Conservation (phyloP, 2,797 vertebrate genomes). For the Decapterus maruadsi region DNA sequence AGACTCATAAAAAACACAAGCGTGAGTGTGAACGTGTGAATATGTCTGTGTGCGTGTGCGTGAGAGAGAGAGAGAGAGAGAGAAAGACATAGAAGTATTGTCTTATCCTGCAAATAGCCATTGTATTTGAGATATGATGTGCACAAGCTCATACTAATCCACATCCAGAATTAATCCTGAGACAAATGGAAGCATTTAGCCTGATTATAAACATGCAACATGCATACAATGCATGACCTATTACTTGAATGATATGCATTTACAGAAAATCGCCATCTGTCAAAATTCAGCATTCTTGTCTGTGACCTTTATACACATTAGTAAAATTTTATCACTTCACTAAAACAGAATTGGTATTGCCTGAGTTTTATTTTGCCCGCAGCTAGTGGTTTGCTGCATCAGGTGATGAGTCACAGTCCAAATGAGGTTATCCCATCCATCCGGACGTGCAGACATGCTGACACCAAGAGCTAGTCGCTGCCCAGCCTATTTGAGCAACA, state of each 20-base stretch:
- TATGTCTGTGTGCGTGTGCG: neutral
- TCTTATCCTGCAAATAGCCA: conserved; percentile 13
- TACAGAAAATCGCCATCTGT: conserved; percentile 21
- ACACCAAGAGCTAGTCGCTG: conserved; percentile 68
- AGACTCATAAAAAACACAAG: conserved; percentile 59
- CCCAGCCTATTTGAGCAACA: conserved; percentile 70
- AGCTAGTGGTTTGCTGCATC: conserved; percentile 60
- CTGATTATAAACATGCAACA: conserved; percentile 22
- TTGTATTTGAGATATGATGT: conserved; percentile 20
- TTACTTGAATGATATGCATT: conserved; percentile 13
- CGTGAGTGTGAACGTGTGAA: conserved; percentile 14
- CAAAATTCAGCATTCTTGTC: conserved; percentile 28
- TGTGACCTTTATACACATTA: conserved; percentile 46
- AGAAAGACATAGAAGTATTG: conserved; percentile 3
- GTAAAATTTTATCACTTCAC: conserved; percentile 51
- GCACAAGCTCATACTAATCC: conserved; percentile 17
- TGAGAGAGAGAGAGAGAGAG: conserved; percentile 18
- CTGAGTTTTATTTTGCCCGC: conserved; percentile 44
- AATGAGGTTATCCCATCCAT: conserved; percentile 75
- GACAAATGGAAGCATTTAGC: conserved; percentile 28
- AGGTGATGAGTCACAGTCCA: conserved; percentile 77
- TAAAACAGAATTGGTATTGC: conserved; percentile 41
- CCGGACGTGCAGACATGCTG: conserved; percentile 57
- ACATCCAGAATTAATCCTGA: conserved; percentile 42
- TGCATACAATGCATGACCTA: neutral